Conservation (phyloP, 2,113 vertebrate genomes). For the Acanthisitta chloris region DNA sequence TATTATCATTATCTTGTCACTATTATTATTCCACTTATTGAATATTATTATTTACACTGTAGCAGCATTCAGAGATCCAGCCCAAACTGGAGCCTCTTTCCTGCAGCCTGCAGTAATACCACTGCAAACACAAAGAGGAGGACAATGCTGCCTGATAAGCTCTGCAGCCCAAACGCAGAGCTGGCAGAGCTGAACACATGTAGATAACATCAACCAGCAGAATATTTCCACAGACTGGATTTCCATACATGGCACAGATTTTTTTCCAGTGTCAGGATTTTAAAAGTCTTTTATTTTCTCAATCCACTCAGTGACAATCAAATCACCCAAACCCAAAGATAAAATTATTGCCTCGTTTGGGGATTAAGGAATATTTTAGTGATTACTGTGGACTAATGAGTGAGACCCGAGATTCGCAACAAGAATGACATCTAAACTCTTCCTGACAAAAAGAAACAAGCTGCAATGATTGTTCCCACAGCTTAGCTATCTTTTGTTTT, state of each 20-base stretch:
- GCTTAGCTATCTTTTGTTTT: background rate
- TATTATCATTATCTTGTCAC: background rate
- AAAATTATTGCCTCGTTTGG: background rate
- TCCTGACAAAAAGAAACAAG: background rate
- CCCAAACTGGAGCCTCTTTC: background rate
- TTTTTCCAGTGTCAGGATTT: background rate
- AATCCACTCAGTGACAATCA: background rate
- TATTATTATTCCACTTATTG: background rate
- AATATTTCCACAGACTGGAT: background rate
- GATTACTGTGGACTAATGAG: background rate
- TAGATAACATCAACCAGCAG: background rate
- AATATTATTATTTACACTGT: background rate
- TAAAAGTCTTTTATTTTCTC: background rate
- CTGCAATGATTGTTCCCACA: background rate
- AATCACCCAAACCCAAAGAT: background rate
- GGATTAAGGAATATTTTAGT: background rate
- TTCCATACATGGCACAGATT: background rate
- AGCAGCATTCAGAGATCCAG: background rate
- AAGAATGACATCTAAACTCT: background rate
- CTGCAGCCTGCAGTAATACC: background rate
- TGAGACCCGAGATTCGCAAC: slow-evolving; percentile 10
- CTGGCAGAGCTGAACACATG: background rate
- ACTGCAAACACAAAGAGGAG: background rate
- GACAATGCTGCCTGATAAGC: background rate
- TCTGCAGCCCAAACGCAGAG: background rate